Percentiles rank a stretch among this genome's conserved stretches.
These are phyloP conservation scores for chimpanzee (Pan troglodytes) DNA, from an alignment of 2,113 vertebrate species.

Conservation along the genomic window NHGRI_mPanTro3-v2.1_pri NC_072401.2:184307501-184308000, in stretches of 20 bases:
- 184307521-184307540: background rate
- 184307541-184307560: background rate
- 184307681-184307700: background rate
- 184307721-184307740: background rate
- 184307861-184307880: background rate
- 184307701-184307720: background rate
- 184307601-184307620: background rate
- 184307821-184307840: background rate
- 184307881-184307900: background rate
- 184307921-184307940: background rate
- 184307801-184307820: background rate
- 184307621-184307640: background rate
- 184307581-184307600: background rate
- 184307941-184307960: background rate
- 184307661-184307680: background rate
- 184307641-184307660: background rate
- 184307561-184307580: background rate
- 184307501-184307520: background rate
- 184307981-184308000: background rate
- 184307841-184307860: background rate
- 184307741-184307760: background rate
- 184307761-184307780: background rate
- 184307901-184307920: background rate
- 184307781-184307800: background rate
- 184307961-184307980: background rate